phyloP scores from a whole-genome alignment of 2,113 vertebrate species.

The Nannobrachium achirus region DNA sequence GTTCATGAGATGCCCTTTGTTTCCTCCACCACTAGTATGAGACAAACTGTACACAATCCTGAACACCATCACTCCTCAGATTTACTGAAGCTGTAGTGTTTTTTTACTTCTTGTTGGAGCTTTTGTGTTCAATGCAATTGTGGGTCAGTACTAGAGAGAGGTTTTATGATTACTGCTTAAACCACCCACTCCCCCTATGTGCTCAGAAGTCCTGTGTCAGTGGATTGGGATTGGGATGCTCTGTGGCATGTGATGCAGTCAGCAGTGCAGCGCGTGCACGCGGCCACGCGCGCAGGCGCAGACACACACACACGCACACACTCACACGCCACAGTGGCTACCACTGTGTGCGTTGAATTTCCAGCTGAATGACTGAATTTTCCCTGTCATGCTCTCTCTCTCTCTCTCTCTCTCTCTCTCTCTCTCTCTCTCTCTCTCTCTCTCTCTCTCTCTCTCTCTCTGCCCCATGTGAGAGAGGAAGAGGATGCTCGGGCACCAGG shows the following conservation, averaged over 20 bases:
- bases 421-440: constrained; percentile 33
- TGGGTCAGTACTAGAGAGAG: constrained; percentile 24
- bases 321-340: constrained; percentile 27
- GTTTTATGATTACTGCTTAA: constrained; percentile 45
- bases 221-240: constrained; percentile 52
- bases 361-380: constrained; percentile 46
- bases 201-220: constrained; percentile 35
- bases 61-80: no score
- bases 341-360: constrained; percentile 53
- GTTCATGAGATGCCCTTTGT: no score
- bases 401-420: constrained; percentile 20
- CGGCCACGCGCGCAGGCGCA: no score
- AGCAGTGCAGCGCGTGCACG: constrained; percentile 39
- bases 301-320: no score
- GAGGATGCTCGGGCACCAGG: constrained; percentile 32
- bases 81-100: neutral
- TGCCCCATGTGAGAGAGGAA: constrained; percentile 57
- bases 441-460: constrained; percentile 10
- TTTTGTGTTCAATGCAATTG: constrained; percentile 33
- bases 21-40: no score
- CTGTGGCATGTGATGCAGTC: constrained; percentile 57
- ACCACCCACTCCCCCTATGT: constrained; percentile 55
- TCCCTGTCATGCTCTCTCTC: constrained; percentile 36
- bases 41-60: no score
- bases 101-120: constrained; percentile 25